phyloP scores from a whole-genome alignment of 2,113 vertebrate genomes.

The Antechinus flavipes region DNA sequence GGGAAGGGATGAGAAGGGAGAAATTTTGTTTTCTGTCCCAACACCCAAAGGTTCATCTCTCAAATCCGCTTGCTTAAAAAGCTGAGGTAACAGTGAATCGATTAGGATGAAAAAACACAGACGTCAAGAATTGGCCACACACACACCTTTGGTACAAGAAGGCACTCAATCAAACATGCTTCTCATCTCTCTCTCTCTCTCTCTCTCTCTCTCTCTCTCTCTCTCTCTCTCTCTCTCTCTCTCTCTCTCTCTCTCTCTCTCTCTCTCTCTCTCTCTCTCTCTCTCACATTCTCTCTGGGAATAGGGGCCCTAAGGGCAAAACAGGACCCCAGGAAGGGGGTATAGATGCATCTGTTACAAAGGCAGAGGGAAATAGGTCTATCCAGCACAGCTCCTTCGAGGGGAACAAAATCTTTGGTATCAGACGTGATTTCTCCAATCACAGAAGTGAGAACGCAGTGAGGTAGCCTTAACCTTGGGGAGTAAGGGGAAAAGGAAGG shows the following conservation, averaged over 20 bases:
- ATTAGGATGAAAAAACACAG: conserved; percentile 77
- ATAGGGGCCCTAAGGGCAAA: conserved; percentile 46
- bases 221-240: conserved; percentile 46
- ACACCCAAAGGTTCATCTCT: conserved; percentile 69
- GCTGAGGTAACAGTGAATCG: conserved; percentile 73
- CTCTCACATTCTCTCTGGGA: conserved; percentile 73
- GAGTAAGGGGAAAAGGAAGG: conserved; percentile 57
- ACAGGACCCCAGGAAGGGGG: conserved; percentile 38
- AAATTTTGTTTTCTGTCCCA: conserved; percentile 64
- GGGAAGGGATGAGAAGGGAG: neutral
- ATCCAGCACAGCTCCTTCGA: conserved; percentile 93
- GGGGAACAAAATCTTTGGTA: conserved; percentile 98
- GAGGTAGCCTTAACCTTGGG: conserved; percentile 96
- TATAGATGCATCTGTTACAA: neutral
- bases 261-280: neutral
- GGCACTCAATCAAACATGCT: conserved; percentile 93
- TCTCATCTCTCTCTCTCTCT: conserved; percentile 81
- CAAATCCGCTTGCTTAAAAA: conserved; percentile 66
- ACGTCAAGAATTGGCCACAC: conserved; percentile 77
- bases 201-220: conserved; percentile 66
- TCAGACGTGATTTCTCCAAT: conserved; percentile 98
- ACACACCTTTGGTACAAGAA: conserved; percentile 97
- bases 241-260: conserved; percentile 48
- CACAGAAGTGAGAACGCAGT: conserved; percentile 93
- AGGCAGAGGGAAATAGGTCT: conserved; percentile 72